These are phyloP conservation scores for Campylomormyrus tamandua DNA, from an alignment of 2,113 vertebrate species.

Conservation along the genomic window DNA sequence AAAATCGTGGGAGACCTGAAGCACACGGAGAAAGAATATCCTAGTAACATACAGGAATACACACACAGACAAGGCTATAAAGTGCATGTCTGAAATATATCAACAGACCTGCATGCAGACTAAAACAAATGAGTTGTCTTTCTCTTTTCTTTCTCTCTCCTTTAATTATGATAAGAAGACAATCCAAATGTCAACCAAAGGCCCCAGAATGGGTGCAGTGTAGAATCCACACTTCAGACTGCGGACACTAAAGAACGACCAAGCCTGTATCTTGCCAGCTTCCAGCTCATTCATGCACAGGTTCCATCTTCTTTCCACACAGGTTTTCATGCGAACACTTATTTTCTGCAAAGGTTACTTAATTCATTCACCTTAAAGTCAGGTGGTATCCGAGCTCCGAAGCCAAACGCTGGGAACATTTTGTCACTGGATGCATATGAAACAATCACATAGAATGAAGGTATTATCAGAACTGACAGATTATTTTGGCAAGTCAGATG, in stretches of 20 bases:
- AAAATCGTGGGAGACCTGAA: constrained; percentile 92
- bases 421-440: constrained; percentile 77
- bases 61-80: background rate
- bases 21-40: constrained; percentile 21
- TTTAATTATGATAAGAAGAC: background rate
- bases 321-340: background rate
- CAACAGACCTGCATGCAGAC: background rate
- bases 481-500: background rate
- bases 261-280: background rate
- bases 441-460: background rate
- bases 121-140: background rate
- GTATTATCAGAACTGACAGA: constrained; percentile 14
- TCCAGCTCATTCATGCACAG: background rate
- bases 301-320: background rate
- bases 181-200: background rate
- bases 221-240: background rate
- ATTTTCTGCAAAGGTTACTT: background rate
- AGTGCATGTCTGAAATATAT: background rate
- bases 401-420: constrained; percentile 98
- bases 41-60: background rate
- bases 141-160: background rate
- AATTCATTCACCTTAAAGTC: constrained; percentile 82
- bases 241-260: background rate
- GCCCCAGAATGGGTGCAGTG: background rate
- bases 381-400: constrained; percentile 89